A percentile compares a stretch with the other conserved stretches of the same genome.
Evolutionary conservation across 2,113 vertebrate species (phyloP).

Genomic region (Bagarius yarrelli): DNA sequence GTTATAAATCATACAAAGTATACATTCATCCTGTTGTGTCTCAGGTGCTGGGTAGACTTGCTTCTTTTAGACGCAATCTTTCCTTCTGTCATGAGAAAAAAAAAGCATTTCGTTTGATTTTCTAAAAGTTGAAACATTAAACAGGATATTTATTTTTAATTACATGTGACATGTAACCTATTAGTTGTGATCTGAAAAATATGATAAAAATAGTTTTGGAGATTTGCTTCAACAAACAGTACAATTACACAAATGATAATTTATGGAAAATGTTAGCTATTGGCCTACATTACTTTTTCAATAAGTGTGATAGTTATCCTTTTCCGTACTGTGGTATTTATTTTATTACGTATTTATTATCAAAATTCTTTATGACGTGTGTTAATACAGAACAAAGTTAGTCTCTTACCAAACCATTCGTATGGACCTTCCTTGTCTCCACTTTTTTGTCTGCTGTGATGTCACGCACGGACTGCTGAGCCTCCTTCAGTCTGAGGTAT

Average conservation of each 20-base stretch:
- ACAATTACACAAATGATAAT: not conserved
- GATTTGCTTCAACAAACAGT: not conserved
- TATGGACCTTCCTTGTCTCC: slow-evolving; percentile 88
- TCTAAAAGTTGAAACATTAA: not conserved
- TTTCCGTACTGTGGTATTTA: no score
- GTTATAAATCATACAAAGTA: not conserved
- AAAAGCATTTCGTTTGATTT: not conserved
- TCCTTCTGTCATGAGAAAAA: slow-evolving; percentile 79
- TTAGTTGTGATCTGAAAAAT: not conserved
- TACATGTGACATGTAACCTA: not conserved
- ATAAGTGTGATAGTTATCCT: not conserved
- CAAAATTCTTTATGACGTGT: not conserved
- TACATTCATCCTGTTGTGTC: not conserved
- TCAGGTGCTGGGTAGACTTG: slow-evolving; percentile 72
- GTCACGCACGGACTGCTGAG: slow-evolving; percentile 85
- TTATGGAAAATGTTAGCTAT: not conserved
- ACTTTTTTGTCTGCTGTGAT: slow-evolving; percentile 92
- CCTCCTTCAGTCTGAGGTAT: slow-evolving; percentile 83
- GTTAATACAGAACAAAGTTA: not conserved
- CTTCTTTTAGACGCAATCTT: slow-evolving; percentile 88
- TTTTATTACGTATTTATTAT: not conserved
- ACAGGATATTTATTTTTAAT: not conserved
- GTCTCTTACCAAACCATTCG: slow-evolving; percentile 85
- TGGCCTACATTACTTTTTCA: not conserved
- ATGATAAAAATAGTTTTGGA: not conserved